Base-by-base conservation (phyloP, 1,140 invertebrate species). In the Diorhabda sublineata region DNA sequence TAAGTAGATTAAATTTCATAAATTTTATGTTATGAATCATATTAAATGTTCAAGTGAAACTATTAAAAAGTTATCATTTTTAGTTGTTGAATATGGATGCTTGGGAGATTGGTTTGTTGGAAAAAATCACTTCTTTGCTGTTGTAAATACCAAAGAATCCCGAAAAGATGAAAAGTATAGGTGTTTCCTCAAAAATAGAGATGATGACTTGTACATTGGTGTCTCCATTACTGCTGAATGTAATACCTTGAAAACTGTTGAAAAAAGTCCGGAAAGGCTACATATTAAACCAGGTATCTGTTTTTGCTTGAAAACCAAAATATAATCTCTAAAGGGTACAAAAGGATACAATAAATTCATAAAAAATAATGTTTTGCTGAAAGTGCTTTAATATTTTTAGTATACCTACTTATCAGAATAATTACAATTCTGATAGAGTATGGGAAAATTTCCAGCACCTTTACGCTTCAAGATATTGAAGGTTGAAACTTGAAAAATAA, bases 51-150 rank as follows among this genome's bases (percentile, higher is more conserved):
- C 26, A 26, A 26, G 26, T 26, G 26, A 26, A 26, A 26, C 26
- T 26, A 26, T 26, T 26, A 26, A 26, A 26, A 26, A 26, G 26
- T 64, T 64, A 71, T 77, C 79, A 77, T 66, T 80, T 80, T 45
- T 70, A 90, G 92, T 92, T 72, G 93, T 96, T 4, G 94, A 97
- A 81, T 98, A 93, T 79, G 95, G 91, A 79, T 98, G 95, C 79
- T 83, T 98, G 45, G 95, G 95, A 3, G 93, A 96, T 84, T 97
- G 95, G 95, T 96, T 96, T 82, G 90, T 96, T 26, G 93, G 91
- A 6, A 97, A 97, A 79, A 96, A 97, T 83, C 94, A 97, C 78
- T 97, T 92, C 78, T 97, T 97, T 82, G 95, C 95, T 64, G 94
- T 96, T 5, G 93, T 93, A 3, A 97, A 97, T 80, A 96, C 94